Evolutionary conservation across 2,113 vertebrate species (phyloP), one percentile per base, ranked within the genome.

Genomic region (western clawed frog (Xenopus tropicalis)): DNA sequence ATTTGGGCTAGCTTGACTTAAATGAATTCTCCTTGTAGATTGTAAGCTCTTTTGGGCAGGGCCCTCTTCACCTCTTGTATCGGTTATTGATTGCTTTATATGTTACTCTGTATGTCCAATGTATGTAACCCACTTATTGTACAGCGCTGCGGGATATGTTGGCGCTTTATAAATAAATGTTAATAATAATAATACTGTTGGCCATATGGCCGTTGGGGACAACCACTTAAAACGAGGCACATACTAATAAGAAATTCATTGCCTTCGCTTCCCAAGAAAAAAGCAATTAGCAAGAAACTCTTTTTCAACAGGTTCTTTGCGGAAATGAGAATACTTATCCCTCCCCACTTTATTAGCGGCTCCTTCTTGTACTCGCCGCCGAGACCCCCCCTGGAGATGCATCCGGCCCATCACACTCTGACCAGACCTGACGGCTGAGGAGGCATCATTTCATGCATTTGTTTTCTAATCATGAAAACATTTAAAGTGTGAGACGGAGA

Each of bases 281-380:
- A 68, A 24, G 19, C 65, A 74, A 57, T 74, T 68, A 74, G 23
- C 16, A 17, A 59, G n/a, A 61, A 43, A 12, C 56, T 24, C 54
- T 19, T n/a, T 61, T 57, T 74, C 64, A 74, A 74, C 42, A 61
- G 23, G 23, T 61, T 29, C 22, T 42, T 29, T 17, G 10, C n/a
- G 22, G 21, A 68, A 68, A 74, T 74, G 54, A 74, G 72, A 74
- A 19, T 19, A 54, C 19, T 66, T 66, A 73, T 66, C 63, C 19
- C 37, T 66, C 22, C 1, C 4, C 42, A 24, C 24, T 44, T 13
- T 73, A 58, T 54, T 46, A 73, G 71, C 13, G 21, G 29, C 16
- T 66, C 22, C 13, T 46, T 14, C 63, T 59, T 58, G 43, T 48
- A 14, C 56, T 10, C 23, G 25, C 8, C 19, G 14, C 19, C 7